phyloP scores from a whole-genome alignment of 2,797 vertebrate species.

The Naso thynnoides region DNA sequence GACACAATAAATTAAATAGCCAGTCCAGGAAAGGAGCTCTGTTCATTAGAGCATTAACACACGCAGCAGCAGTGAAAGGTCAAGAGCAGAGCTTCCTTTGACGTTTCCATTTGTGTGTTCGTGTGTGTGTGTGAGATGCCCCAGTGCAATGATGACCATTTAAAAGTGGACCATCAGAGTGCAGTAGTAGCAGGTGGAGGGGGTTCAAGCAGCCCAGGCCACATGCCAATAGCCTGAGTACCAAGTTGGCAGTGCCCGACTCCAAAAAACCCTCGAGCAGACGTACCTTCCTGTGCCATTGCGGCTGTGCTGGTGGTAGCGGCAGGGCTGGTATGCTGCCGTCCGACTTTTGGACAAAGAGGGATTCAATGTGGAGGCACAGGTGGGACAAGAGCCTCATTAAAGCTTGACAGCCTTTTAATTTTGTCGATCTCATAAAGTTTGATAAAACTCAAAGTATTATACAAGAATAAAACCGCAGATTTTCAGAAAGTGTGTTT shows the following conservation, averaged over 20 bases:
- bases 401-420: conserved; percentile 13
- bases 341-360: conserved; percentile 95
- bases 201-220: conserved; percentile 71
- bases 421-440: conserved; percentile 12
- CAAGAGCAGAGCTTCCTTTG: conserved; percentile 40
- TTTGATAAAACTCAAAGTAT: conserved; percentile 11
- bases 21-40: conserved; percentile 37
- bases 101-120: conserved; percentile 34
- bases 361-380: conserved; percentile 86
- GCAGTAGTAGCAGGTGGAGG: conserved; percentile 73
- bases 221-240: conserved; percentile 79
- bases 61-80: conserved; percentile 47
- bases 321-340: conserved; percentile 95
- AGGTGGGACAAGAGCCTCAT: conserved; percentile 61
- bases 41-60: conserved; percentile 46
- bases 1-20: conserved; percentile 55
- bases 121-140: conserved; percentile 53
- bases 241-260: conserved; percentile 61
- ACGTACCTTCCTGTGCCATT: conserved; percentile 96
- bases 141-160: conserved; percentile 59
- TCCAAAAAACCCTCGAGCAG: conserved; percentile 62
- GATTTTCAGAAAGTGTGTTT: conserved; percentile 8
- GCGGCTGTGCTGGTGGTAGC: conserved; percentile 94
- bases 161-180: conserved; percentile 64
- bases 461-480: conserved; percentile 3